Evolutionary conservation across 2,888 invertebrate genomes (phyloP).

Genomic region (Trachelus troglodyta): DNA sequence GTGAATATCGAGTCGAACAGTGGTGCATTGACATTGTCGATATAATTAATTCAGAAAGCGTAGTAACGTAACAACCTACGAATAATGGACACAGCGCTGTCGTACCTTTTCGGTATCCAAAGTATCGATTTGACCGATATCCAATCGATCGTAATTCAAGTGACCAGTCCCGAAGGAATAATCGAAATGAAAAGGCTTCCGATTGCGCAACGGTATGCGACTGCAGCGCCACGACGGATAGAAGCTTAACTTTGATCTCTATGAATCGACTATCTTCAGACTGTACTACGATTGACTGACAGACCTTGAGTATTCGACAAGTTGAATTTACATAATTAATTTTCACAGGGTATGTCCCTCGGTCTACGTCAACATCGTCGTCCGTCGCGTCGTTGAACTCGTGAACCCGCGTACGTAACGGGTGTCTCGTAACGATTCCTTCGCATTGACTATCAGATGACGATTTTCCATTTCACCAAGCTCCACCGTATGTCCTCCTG

Average conservation of each 20-base stretch:
- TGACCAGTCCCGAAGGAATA: not conserved
- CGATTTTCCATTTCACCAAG: conserved; percentile 45
- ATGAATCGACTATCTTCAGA: not conserved
- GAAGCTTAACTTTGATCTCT: not conserved
- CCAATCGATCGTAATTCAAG: not conserved
- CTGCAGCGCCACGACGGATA: not conserved
- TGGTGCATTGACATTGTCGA: not conserved
- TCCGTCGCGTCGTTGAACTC: not conserved
- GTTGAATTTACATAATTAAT: not conserved
- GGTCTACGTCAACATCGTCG: not conserved
- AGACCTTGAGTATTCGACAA: not conserved
- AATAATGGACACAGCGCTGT: not conserved
- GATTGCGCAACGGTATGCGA: not conserved
- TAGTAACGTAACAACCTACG: not conserved
- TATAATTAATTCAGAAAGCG: not conserved
- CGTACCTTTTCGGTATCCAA: not conserved
- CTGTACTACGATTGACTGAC: not conserved
- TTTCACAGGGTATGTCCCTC: not conserved
- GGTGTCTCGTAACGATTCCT: not conserved
- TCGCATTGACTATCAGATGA: conserved; percentile 20
- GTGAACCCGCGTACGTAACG: not conserved
- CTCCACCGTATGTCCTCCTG: not conserved
- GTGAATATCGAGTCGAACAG: not conserved
- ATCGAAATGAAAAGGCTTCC: not conserved
- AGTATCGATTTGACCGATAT: not conserved